phyloP scores from a whole-genome alignment of 2,113 vertebrate species.

The Leptobrachium leishanense region DNA sequence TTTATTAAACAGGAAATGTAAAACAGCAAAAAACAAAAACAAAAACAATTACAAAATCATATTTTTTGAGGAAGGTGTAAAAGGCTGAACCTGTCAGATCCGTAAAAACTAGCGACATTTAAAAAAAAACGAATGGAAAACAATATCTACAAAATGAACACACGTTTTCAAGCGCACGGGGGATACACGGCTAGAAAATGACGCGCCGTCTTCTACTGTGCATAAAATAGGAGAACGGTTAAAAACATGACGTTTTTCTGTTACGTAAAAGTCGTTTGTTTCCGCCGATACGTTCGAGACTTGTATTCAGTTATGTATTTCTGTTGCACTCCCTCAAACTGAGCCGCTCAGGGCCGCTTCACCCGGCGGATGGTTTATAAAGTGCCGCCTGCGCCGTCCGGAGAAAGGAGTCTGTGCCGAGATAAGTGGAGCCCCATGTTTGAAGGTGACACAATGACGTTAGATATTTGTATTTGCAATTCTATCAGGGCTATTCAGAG shows the following conservation, averaged over 20 bases:
- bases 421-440: too few species aligned
- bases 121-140: neutral
- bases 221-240: neutral
- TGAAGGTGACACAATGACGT: too few species aligned
- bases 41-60: neutral
- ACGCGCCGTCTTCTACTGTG: neutral
- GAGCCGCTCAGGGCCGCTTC: too few species aligned
- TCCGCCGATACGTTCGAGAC: too few species aligned
- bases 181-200: neutral
- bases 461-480: too few species aligned
- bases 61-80: neutral
- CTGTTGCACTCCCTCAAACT: too few species aligned
- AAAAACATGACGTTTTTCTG: neutral
- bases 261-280: too few species aligned
- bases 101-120: neutral
- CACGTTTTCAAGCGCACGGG: neutral
- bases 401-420: too few species aligned
- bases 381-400: too few species aligned
- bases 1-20: neutral
- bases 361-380: too few species aligned
- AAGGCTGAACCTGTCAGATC: neutral
- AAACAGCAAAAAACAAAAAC: neutral
- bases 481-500: too few species aligned
- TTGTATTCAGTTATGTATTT: too few species aligned
- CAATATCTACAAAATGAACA: neutral